Conservation (phyloP, 2,113 vertebrate genomes). For the Loxodonta africana region DNA sequence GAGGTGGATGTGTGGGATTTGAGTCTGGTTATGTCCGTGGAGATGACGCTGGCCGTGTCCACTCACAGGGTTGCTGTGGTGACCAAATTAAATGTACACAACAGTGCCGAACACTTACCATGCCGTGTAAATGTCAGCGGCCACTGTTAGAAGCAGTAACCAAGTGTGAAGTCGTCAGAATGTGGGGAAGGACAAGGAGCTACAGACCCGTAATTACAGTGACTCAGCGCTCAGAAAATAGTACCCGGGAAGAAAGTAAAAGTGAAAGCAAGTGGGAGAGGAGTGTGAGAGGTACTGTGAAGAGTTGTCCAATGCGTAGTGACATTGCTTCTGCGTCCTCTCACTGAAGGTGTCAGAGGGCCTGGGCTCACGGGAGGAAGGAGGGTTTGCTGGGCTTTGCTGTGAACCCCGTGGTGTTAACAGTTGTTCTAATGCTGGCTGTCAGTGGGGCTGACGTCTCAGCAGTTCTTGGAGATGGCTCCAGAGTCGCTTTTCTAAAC, state of each 20-base stretch:
- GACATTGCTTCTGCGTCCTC: background rate
- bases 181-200: background rate
- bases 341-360: too few relatives aligned
- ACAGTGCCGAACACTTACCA: background rate
- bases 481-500: background rate
- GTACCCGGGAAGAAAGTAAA: background rate
- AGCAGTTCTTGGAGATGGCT: background rate
- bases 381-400: background rate
- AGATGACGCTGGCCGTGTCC: background rate
- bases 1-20: background rate
- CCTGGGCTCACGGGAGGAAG: background rate
- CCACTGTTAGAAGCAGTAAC: background rate
- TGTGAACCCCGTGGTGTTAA: background rate
- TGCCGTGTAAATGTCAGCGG: background rate
- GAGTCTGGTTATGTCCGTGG: background rate
- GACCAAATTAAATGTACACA: background rate
- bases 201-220: background rate
- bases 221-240: background rate
- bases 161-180: too few relatives aligned
- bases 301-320: rapidly evolving
- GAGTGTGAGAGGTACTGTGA: background rate
- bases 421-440: rapidly evolving
- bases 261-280: too few relatives aligned
- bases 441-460: background rate
- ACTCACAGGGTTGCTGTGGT: background rate